Evolutionary conservation across 2,888 invertebrate genomes (phyloP).

Genomic region (Balanococcus diminutus): DNA sequence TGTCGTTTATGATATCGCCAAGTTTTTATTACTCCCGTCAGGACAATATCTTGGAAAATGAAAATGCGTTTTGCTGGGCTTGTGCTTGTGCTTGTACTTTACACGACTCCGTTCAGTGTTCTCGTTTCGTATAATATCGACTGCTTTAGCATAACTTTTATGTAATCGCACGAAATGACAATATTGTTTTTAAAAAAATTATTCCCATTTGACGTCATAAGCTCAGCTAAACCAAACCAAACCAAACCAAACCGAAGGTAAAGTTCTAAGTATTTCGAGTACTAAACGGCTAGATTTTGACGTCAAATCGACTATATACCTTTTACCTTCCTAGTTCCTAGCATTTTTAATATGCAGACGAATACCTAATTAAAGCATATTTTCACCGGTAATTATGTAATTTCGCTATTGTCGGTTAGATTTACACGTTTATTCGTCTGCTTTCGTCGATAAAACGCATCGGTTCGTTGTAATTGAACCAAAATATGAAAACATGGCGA

Average conservation of each 20-base stretch:
- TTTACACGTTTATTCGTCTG: background rate
- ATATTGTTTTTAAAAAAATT: background rate
- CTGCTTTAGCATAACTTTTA: background rate
- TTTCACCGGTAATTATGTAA: background rate
- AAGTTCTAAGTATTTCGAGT: background rate
- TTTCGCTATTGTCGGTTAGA: background rate
- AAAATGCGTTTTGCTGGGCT: background rate
- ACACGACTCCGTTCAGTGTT: background rate
- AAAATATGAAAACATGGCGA: background rate
- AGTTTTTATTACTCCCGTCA: conserved; percentile 27
- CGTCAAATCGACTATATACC: background rate
- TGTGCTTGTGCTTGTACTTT: background rate
- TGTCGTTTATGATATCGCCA: conserved; percentile 6
- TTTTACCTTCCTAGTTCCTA: background rate
- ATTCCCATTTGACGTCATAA: conserved; percentile 27
- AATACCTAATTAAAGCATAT: background rate
- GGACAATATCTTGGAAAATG: background rate
- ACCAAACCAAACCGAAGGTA: background rate
- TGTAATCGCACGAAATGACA: background rate
- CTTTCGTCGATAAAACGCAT: background rate
- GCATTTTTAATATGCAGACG: background rate
- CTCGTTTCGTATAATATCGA: background rate
- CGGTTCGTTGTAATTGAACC: background rate
- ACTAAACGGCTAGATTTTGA: background rate
- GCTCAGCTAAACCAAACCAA: background rate